phyloP scores from a whole-genome alignment of 1,140 invertebrate species.

The Callitettix versicolor region DNA sequence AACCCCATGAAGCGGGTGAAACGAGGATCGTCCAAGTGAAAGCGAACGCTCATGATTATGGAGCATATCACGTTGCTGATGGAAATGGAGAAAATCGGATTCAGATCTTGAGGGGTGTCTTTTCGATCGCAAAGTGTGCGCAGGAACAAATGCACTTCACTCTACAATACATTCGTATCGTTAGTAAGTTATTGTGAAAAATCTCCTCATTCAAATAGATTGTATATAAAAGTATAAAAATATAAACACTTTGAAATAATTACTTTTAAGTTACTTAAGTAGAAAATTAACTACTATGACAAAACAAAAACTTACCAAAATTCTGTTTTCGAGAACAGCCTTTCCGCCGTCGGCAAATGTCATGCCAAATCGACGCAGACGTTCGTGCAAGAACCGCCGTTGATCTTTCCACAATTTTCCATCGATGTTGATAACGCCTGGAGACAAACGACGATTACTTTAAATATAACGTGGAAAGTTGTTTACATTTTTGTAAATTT shows the following conservation, averaged over 20 bases:
- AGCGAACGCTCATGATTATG: constrained; percentile 79
- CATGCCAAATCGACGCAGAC: constrained; percentile 82
- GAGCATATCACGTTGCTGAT: constrained; percentile 88
- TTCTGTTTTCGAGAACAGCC: constrained; percentile 71
- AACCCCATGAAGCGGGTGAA: constrained; percentile 70
- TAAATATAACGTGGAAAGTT: too few relatives aligned
- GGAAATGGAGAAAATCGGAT: constrained; percentile 59
- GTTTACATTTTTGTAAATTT: too few relatives aligned
- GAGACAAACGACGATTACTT: constrained; percentile 22
- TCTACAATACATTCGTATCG: constrained; percentile 38
- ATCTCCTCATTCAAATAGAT: too few relatives aligned
- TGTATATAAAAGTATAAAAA: neutral
- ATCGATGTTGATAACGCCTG: constrained; percentile 84
- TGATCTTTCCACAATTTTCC: constrained; percentile 88
- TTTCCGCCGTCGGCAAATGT: constrained; percentile 62
- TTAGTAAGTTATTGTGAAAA: neutral
- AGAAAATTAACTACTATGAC: too few relatives aligned
- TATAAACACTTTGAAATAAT: too few relatives aligned
- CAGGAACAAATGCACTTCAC: constrained; percentile 66
- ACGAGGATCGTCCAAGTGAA: constrained; percentile 58
- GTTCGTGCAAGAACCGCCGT: constrained; percentile 78
- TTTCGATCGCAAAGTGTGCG: constrained; percentile 44
- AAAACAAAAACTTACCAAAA: constrained; percentile 75
- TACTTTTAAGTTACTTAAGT: too few relatives aligned
- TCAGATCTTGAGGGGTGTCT: constrained; percentile 54